phyloP scores from a whole-genome alignment of 2,888 invertebrate genomes.

The Heliconius cydno region DNA sequence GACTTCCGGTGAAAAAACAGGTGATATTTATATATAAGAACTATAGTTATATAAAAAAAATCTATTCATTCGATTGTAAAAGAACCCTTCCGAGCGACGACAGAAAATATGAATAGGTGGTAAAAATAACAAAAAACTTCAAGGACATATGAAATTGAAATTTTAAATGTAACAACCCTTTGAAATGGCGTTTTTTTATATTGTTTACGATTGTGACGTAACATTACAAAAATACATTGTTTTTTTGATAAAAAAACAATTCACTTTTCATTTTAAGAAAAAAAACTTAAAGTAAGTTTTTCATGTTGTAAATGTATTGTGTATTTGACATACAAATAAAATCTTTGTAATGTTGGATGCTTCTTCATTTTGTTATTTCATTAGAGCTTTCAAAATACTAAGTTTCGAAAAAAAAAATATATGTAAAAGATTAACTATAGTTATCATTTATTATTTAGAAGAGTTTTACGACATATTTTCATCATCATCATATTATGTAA shows the following conservation, averaged over 20 bases:
- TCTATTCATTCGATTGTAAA: constrained; percentile 64
- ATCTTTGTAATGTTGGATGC: neutral
- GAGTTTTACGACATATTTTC: neutral
- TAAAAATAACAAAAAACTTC: constrained; percentile 49
- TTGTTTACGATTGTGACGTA: constrained; percentile 32
- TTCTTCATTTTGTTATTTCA: neutral
- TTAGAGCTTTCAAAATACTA: neutral
- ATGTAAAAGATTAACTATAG: neutral
- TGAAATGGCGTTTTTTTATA: constrained; percentile 25
- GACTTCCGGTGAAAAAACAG: constrained; percentile 73
- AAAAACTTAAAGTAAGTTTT: neutral
- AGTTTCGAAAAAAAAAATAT: neutral
- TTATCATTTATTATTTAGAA: neutral
- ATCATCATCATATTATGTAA: neutral
- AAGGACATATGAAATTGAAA: constrained; percentile 64
- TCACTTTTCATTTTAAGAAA: constrained; percentile 21
- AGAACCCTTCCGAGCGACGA: constrained; percentile 63
- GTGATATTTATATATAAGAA: constrained; percentile 55
- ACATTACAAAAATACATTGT: constrained; percentile 11
- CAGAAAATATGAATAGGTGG: constrained; percentile 42
- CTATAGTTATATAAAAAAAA: constrained; percentile 47
- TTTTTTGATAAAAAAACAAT: neutral
- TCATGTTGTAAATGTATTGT: too few species aligned
- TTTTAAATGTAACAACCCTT: constrained; percentile 52
- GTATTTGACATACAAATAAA: neutral